Percentiles rank a stretch among this genome's conserved stretches.
These are phyloP conservation scores for Lutjanus argentimaculatus DNA, from an alignment of 2,797 vertebrate genomes.

Conservation along the genomic window DNA sequence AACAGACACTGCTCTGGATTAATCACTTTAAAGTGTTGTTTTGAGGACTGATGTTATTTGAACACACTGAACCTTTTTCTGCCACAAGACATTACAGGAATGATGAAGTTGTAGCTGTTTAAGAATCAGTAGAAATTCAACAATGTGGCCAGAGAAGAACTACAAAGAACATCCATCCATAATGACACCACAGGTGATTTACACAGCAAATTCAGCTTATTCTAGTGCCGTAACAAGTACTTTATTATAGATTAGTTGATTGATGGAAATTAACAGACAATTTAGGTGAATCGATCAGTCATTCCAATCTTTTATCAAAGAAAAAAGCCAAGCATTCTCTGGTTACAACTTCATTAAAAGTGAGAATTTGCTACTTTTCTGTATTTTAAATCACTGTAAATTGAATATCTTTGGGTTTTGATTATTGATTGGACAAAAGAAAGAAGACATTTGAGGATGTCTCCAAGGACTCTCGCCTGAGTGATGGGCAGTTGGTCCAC, in stretches of 20 bases:
- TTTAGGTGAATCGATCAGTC: too few relatives aligned
- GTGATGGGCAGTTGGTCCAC: not conserved
- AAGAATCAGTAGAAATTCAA: not conserved
- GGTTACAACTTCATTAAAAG: too few relatives aligned
- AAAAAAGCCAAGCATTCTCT: too few relatives aligned
- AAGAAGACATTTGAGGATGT: too few relatives aligned
- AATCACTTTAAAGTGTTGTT: constrained; percentile 11
- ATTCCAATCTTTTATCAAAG: too few relatives aligned
- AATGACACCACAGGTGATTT: not conserved
- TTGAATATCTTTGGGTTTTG: not conserved
- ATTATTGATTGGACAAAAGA: not conserved
- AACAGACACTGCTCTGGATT: not conserved
- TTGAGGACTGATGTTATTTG: not conserved
- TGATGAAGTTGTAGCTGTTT: not conserved
- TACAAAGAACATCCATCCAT: not conserved
- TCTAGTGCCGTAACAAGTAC: not conserved
- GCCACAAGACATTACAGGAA: not conserved
- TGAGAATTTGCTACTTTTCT: not conserved
- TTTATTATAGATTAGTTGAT: not conserved
- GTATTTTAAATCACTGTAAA: not conserved
- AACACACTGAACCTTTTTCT: not conserved
- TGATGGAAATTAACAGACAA: not conserved
- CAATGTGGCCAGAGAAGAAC: not conserved
- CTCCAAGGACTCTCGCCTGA: too few relatives aligned
- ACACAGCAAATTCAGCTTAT: not conserved